These are phyloP conservation scores for Thinocorus orbignyianus DNA, from an alignment of 2,113 vertebrate genomes.

Conservation along the genomic window DNA sequence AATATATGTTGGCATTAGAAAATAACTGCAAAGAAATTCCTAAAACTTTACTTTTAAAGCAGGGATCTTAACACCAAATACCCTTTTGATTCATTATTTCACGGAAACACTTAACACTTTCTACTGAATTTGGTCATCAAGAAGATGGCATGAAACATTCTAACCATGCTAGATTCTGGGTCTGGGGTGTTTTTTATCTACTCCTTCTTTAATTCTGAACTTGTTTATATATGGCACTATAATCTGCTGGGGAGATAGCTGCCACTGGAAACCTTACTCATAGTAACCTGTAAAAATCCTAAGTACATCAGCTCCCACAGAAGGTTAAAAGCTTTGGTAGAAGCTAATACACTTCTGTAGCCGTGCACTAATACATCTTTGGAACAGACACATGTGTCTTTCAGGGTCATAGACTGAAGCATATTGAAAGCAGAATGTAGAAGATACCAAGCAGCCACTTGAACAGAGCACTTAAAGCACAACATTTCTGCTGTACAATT, in stretches of 20 bases:
- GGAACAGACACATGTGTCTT: not conserved
- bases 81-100: not conserved
- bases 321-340: not conserved
- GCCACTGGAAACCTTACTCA: not conserved
- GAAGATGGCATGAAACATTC: not conserved
- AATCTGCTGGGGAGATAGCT: not conserved
- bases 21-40: not conserved
- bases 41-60: not conserved
- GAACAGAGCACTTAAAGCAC: not conserved
- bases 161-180: not conserved
- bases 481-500: not conserved
- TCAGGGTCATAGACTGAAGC: not conserved
- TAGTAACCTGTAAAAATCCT: not conserved
- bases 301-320: not conserved
- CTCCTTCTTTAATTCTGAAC: not conserved
- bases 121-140: not conserved
- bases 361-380: not conserved
- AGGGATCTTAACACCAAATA: not conserved
- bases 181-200: not conserved
- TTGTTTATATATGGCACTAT: not conserved
- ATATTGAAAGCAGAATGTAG: not conserved
- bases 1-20: not conserved
- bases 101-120: not conserved
- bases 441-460: not conserved
- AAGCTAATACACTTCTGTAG: not conserved